These are phyloP conservation scores for Dichetophora obliterata DNA, from an alignment of 2,888 invertebrate species.

Conservation along the genomic window DNA sequence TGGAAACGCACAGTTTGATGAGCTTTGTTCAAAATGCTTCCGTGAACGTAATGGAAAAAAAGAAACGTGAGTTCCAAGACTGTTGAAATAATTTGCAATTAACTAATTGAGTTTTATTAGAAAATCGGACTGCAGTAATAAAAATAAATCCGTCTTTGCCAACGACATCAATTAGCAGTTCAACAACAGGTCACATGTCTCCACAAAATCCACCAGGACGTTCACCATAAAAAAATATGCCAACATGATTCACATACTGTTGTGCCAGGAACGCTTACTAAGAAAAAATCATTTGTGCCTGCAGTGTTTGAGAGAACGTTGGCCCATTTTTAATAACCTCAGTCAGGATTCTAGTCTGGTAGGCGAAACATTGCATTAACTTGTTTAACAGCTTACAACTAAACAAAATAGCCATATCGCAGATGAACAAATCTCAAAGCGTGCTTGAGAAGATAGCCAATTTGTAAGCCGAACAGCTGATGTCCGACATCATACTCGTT, in stretches of 20 bases:
- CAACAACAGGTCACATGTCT: conserved; percentile 52
- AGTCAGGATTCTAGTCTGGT: conserved; percentile 55
- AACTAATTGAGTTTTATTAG: background rate
- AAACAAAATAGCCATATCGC: too few relatives aligned
- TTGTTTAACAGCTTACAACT: too few relatives aligned
- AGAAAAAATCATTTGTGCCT: conserved; percentile 64
- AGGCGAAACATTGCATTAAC: conserved; percentile 35
- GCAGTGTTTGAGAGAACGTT: conserved; percentile 66
- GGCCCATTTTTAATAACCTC: too few relatives aligned
- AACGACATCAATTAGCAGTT: conserved; percentile 19
- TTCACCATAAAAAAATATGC: conserved; percentile 44
- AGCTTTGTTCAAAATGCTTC: conserved; percentile 97
- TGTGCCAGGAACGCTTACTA: conserved; percentile 49
- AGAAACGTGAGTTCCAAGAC: conserved; percentile 65
- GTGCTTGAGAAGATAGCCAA: conserved; percentile 86
- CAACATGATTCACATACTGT: conserved; percentile 16
- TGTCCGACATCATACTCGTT: too few relatives aligned
- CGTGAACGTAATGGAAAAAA: conserved; percentile 80
- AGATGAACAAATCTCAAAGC: conserved; percentile 87
- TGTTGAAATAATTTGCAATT: background rate
- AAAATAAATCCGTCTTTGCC: conserved; percentile 43
- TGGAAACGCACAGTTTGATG: conserved; percentile 98
- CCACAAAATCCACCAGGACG: conserved; percentile 54
- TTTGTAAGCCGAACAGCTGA: conserved; percentile 85
- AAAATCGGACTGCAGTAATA: conserved; percentile 43